Conservation (phyloP, 2,113 vertebrate genomes). For the Dryoscopus gambensis region DNA sequence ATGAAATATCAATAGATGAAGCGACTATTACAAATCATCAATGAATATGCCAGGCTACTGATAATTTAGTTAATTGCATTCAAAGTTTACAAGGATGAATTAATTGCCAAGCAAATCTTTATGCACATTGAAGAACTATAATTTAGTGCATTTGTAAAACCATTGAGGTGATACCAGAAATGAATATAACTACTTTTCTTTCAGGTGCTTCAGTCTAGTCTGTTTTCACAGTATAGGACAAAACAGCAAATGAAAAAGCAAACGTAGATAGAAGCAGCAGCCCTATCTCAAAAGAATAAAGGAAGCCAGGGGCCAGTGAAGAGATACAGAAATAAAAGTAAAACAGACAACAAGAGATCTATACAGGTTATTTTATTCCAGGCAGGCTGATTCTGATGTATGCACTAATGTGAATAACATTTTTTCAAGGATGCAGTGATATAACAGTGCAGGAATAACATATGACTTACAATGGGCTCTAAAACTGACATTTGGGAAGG, state of each 20-base stretch:
- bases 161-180: background rate
- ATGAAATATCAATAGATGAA: conserved; percentile 15
- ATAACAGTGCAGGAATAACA: background rate
- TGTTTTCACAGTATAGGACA: background rate
- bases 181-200: background rate
- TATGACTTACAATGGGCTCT: background rate
- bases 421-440: background rate
- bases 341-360: background rate
- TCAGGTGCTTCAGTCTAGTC: background rate
- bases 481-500: background rate
- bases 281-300: background rate
- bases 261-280: background rate
- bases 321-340: background rate
- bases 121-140: background rate
- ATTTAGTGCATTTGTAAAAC: background rate
- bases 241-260: background rate
- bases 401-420: background rate
- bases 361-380: background rate
- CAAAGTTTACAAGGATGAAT: background rate
- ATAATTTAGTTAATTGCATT: background rate
- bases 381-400: background rate
- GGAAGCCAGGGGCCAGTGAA: background rate
- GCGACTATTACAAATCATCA: background rate
- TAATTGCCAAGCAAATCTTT: background rate
- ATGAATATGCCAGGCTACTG: background rate